Percentiles rank a stretch among this genome's conserved stretches.
These are phyloP conservation scores for Tyria jacobaeae DNA, from an alignment of 2,888 invertebrate species.

Conservation along the genomic window DNA sequence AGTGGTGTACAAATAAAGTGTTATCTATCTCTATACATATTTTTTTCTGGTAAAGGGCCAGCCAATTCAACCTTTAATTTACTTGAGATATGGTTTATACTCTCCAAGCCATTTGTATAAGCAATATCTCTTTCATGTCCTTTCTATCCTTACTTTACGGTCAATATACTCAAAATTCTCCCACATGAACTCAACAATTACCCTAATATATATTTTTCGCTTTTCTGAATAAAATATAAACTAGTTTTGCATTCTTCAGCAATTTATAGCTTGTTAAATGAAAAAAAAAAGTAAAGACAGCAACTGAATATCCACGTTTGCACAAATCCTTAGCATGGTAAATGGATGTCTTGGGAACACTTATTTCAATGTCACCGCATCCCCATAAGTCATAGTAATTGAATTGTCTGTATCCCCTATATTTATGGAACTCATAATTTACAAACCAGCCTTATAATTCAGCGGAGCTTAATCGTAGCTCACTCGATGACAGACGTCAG, in stretches of 20 bases:
- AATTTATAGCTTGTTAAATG: neutral
- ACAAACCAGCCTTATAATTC: conserved; percentile 33
- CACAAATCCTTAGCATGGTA: conserved; percentile 25
- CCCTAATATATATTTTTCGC: neutral
- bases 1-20: too few relatives aligned
- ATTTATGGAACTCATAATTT: conserved; percentile 50
- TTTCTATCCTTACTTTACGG: too few relatives aligned
- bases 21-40: too few relatives aligned
- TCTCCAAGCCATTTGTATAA: too few relatives aligned
- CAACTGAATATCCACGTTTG: neutral
- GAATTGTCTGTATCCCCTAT: conserved; percentile 49
- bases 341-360: conserved; percentile 31
- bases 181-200: too few relatives aligned
- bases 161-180: too few relatives aligned
- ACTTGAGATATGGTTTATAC: too few relatives aligned
- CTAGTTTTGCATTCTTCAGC: neutral
- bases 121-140: too few relatives aligned
- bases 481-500: conserved; percentile 41
- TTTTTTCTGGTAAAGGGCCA: too few relatives aligned
- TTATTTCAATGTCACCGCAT: conserved; percentile 45
- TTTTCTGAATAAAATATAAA: neutral
- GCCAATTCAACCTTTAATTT: too few relatives aligned
- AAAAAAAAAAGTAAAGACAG: neutral
- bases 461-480: conserved; percentile 44
- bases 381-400: conserved; percentile 50